phyloP scores from a whole-genome alignment of 2,113 vertebrate species.

The Pundamilia nyererei region DNA sequence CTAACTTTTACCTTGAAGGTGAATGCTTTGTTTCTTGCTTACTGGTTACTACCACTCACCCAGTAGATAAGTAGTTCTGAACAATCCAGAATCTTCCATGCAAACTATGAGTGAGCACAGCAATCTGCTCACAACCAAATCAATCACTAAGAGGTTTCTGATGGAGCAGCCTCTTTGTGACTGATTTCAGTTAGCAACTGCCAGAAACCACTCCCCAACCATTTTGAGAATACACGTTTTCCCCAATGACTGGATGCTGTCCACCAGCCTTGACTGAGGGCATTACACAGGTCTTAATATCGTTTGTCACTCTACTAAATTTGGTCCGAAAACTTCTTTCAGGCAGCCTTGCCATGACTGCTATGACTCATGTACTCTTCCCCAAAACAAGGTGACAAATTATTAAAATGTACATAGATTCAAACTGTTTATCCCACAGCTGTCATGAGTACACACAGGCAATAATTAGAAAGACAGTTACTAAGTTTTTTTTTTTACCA shows the following conservation, averaged over 20 bases:
- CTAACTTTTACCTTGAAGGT: not conserved
- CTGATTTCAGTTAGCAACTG: not conserved
- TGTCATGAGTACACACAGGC: not conserved
- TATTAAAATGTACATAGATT: not conserved
- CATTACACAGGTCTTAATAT: not conserved
- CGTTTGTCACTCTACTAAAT: not conserved
- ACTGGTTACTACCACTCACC: not conserved
- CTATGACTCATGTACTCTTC: not conserved
- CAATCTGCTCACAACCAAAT: not conserved
- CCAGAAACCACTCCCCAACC: not conserved
- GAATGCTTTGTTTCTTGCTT: not conserved
- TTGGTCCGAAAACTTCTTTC: not conserved
- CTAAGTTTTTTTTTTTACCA: not conserved
- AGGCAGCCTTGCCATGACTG: not conserved
- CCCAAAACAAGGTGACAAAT: not conserved
- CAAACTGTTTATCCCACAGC: not conserved
- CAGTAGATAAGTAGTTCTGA: not conserved
- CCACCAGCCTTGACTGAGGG: not conserved
- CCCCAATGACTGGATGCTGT: not conserved
- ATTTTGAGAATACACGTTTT: not conserved
- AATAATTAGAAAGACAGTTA: not conserved
- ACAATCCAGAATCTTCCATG: not conserved
- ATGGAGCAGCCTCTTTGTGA: not conserved
- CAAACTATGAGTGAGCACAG: not conserved
- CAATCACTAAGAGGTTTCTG: not conserved